Evolutionary conservation across 92 coral and sea anemone genomes (phyloP).

Genomic region (Bergia puertoricense): DNA sequence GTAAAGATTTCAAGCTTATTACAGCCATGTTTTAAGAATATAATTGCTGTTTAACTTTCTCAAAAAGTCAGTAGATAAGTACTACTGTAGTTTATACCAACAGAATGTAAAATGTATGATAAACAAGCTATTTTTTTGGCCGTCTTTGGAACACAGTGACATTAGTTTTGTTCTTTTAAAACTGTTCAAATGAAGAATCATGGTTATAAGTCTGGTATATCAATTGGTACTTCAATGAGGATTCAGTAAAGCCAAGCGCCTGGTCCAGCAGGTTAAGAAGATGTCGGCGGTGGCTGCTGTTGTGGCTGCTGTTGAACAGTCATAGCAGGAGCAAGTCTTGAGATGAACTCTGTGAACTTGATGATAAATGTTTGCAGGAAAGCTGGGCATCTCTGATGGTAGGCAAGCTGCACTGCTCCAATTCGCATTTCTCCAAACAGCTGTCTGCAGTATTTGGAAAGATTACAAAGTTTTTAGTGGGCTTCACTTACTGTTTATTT

Average conservation of each 20-base stretch:
- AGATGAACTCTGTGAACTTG: conserved; percentile 76
- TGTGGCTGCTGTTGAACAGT: conserved; percentile 46
- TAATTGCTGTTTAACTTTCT: too few species aligned
- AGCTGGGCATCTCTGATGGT: conserved; percentile 86
- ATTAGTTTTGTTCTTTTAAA: not conserved
- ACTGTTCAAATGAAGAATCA: not conserved
- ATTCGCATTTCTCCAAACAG: conserved; percentile 83
- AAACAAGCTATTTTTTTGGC: too few species aligned
- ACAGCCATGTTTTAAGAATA: not conserved
- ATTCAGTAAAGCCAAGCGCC: not conserved
- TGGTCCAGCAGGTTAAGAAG: not conserved
- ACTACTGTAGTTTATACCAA: too few species aligned
- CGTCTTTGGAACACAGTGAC: not conserved
- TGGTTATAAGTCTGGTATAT: not conserved
- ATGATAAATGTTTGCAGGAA: conserved; percentile 63
- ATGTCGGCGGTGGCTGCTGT: conserved; percentile 39
- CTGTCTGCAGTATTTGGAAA: conserved; percentile 58
- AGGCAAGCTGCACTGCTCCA: conserved; percentile 72
- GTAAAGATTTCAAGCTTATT: not conserved
- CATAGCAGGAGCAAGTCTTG: conserved; percentile 79
- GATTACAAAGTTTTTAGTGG: not conserved
- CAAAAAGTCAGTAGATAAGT: too few species aligned
- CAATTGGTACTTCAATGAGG: not conserved
- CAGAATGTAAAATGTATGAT: too few species aligned
- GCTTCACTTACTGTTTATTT: not conserved